Evolutionary conservation across 2,113 vertebrate species (phyloP), one percentile per base, ranked within the genome.

Genomic region (Haliaeetus leucogaster): DNA sequence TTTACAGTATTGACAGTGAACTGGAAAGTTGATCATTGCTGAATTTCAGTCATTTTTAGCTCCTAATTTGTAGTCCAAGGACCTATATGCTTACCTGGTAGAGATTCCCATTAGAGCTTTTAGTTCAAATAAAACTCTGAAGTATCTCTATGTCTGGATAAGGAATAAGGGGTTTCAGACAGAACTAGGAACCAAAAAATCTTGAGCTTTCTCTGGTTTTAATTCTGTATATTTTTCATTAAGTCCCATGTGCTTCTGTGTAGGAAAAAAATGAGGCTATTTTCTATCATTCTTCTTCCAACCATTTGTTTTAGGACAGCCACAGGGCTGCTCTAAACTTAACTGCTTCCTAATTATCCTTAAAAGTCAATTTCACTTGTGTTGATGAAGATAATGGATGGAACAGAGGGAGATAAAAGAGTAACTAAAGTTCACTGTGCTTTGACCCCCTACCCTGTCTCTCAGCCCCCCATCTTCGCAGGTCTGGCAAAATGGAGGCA

Each of bases 271-370:
- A 85, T n/a, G 13, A 91, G 52, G 25, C 11, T 53, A 78, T 94
- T 94, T 88, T 82, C 42, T 81, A 34, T 34, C n/a, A 74, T 84
- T 78, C 66, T 72, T 94, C 62, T 86, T 90, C 66, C 59, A 88
- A 6, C 34, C 16, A 55, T 89, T 94, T 93, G 53, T 86, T 93
- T 86, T 73, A 86, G 59, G 32, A 70, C 58, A 90, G 87, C 53
- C 53, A 86, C 45, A 88, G 40, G 58, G 32, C 79, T 93, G 23
- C 53, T 94, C 29, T 96, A 90, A 95, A 92, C 76, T 42, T 68
- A 97, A 92, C 63, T 81, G 55, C 85, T 94, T 90, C 67, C 72
- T 96, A 94, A 96, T 93, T 87, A 85, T 90, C 62, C 76, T 80
- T 94, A 93, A 93, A 86, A 92, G 82, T 92, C 88, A 92, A 78